Base-by-base conservation (phyloP, 2,797 vertebrate genomes). In the Propithecus deckenii region DNA sequence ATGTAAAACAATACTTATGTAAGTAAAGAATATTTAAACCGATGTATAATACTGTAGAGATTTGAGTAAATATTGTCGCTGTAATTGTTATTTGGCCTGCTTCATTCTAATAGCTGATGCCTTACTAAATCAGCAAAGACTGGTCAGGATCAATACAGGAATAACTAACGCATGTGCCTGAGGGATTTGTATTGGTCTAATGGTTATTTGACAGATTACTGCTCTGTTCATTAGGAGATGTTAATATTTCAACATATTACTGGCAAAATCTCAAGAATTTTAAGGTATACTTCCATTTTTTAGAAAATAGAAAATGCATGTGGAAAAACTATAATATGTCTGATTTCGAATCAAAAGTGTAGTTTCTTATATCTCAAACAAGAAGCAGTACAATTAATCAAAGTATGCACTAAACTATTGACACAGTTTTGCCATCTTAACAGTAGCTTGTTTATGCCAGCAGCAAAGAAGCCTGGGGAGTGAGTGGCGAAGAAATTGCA, bases 101-200 rank as follows among this genome's bases (percentile, higher is more conserved):
- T 81, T 87, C 69, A 57, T 63, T 91, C 32, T 38, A 79, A 93
- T 78, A 86, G 35, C 23, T 32, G 43, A 30, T 11, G 32, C 71
- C 25, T 87, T 57, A 50, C 48, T 61, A 94, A 97, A 91, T 69
- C 72, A 81, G 43, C 67, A 97, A 93, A 95, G 69, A 93, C 30
- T 17, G 8, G 14, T 63, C 32, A 92, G 71, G n/a, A 81, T 90
- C 65, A 61, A 35, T 35, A 85, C 28, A 48, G 75, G 69, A 95
- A 61, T 88, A 95, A 90, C 57, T n/a, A 95, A 89, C 18, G 87
- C 11, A 35, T 55, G 71, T 86, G 50, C 52, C 7, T 28, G 30
- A 96, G 32, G 57, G 57, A 96, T 90, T 69, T 93, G 65, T 85
- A 41, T 95, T 78, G 30, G 50, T 90, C 75, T 63, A n/a, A 74